Evolutionary conservation across 2,113 vertebrate species (phyloP).

Genomic region (Mesoclemmys tuberculata): DNA sequence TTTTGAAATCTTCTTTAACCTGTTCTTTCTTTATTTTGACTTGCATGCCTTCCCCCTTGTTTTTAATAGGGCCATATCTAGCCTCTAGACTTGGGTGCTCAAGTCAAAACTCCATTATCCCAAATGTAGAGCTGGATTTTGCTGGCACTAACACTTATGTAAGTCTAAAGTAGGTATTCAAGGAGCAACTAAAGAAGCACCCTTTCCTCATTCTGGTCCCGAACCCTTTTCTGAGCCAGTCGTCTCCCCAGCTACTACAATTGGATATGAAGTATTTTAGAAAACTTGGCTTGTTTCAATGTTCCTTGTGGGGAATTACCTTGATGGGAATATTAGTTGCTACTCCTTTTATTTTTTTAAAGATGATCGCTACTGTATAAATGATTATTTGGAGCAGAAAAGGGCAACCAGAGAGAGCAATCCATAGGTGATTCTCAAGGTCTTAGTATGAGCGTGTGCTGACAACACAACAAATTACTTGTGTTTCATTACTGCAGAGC

Average conservation of each 20-base stretch:
- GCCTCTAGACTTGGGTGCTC: neutral
- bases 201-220: neutral
- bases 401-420: neutral
- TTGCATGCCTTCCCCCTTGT: neutral
- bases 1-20: neutral
- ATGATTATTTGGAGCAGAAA: neutral
- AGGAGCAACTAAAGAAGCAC: neutral
- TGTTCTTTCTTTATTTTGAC: neutral
- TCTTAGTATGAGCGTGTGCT: neutral
- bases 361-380: neutral
- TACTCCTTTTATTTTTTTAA: neutral
- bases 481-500: neutral
- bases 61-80: neutral
- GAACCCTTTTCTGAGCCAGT: neutral
- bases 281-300: neutral
- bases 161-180: neutral
- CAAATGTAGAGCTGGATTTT: neutral
- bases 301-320: neutral
- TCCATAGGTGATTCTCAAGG: neutral
- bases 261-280: neutral
- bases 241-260: neutral
- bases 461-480: neutral
- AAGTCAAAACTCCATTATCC: neutral
- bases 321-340: neutral
- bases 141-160: neutral